Conservation (phyloP, 2,888 invertebrate genomes). For the Pachliopta kotzebuea region DNA sequence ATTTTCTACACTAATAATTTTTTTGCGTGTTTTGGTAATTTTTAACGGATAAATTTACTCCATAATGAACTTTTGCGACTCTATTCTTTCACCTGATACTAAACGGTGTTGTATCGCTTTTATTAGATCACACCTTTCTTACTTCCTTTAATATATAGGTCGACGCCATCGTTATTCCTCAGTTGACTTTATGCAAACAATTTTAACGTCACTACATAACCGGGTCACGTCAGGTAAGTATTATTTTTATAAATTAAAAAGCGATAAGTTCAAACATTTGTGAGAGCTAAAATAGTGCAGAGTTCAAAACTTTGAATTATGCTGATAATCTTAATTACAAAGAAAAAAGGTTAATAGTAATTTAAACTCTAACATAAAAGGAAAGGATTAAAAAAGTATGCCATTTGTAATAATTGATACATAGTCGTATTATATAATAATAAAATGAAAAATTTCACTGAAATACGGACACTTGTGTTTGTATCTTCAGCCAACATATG, state of each 20-base stretch:
- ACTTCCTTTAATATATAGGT: slow-evolving; percentile 5
- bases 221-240: not conserved
- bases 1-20: too few species aligned
- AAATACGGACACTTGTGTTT: too few species aligned
- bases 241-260: not conserved
- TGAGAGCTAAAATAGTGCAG: not conserved
- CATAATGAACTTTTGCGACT: not conserved
- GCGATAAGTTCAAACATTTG: not conserved
- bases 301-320: not conserved
- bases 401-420: too few species aligned
- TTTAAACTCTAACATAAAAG: too few species aligned
- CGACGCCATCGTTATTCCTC: not conserved
- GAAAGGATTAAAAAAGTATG: too few species aligned
- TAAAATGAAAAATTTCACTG: too few species aligned
- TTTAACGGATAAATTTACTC: too few species aligned
- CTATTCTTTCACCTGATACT: not conserved
- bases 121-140: not conserved
- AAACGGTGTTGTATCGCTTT: not conserved
- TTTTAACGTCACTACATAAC: slow-evolving; percentile 2
- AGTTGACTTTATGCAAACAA: not conserved
- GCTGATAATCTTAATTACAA: not conserved
- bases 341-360: too few species aligned
- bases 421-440: too few species aligned
- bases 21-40: too few species aligned
- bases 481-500: too few species aligned